Conservation (phyloP, 37 sponge, comb jelly and placozoan genomes). For the Haliclona indistincta region DNA sequence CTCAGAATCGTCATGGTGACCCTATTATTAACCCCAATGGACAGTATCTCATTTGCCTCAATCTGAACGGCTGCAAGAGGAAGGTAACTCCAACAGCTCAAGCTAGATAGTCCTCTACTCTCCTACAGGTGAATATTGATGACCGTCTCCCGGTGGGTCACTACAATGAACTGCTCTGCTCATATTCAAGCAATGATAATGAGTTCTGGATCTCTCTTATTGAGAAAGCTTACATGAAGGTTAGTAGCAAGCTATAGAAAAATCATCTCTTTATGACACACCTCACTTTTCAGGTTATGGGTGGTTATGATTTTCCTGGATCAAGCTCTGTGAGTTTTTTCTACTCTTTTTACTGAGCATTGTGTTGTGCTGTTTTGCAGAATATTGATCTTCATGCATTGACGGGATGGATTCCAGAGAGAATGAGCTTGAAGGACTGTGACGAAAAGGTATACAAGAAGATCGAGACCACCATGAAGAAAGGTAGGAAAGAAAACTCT, state of each 20-base stretch:
- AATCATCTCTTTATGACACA: too few species aligned
- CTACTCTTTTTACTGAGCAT: not conserved
- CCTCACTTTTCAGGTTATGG: conserved; percentile 85
- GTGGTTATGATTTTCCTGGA: conserved; percentile 99
- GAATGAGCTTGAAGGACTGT: conserved; percentile 61
- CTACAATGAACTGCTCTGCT: conserved; percentile 85
- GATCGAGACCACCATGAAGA: not conserved
- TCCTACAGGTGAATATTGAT: conserved; percentile 94
- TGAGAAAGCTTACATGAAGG: conserved; percentile 99
- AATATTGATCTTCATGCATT: conserved; percentile 98
- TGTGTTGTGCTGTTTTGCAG: conserved; percentile 21
- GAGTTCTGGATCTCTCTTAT: conserved; percentile 98
- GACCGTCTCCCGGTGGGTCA: conserved; percentile 86
- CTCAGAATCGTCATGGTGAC: conserved; percentile 81
- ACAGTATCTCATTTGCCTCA: conserved; percentile 84
- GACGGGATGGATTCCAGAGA: conserved; percentile 99
- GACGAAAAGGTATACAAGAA: conserved; percentile 5
- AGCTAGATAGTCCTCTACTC: not conserved
- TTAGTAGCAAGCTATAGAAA: conserved; percentile 1
- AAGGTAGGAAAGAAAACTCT: not conserved
- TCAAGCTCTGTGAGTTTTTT: conserved; percentile 84
- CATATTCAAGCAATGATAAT: conserved; percentile 82
- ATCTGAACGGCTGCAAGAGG: conserved; percentile 86
- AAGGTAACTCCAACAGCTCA: conserved; percentile 59
- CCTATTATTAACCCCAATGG: conserved; percentile 93